These are phyloP conservation scores for Tarsius wallacei DNA, from an alignment of 2,797 vertebrate genomes.

Conservation along the genomic window DNA sequence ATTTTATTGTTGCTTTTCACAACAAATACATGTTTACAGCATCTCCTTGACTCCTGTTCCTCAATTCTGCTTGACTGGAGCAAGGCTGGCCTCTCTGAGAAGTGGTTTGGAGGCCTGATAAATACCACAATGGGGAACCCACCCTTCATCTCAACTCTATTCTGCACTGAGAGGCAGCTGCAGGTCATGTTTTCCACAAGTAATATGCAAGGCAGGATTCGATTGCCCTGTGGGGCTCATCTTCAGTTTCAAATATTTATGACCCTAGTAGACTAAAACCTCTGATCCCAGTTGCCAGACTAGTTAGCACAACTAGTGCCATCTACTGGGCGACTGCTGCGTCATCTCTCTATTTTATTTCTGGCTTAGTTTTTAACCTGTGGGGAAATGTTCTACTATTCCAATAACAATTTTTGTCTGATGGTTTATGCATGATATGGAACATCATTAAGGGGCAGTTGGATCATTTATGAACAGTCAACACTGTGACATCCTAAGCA, in stretches of 20 bases:
- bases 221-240: background rate
- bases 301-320: background rate
- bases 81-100: background rate
- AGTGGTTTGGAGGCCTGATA: background rate
- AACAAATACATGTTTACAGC: background rate
- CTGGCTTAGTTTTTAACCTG: background rate
- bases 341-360: background rate
- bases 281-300: background rate
- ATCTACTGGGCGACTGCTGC: slow-evolving; percentile 13
- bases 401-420: background rate
- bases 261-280: background rate
- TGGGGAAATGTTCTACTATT: background rate
- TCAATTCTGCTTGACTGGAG: background rate
- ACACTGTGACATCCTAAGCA: background rate
- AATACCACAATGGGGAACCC: background rate
- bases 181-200: background rate
- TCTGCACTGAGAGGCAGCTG: background rate
- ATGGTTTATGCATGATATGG: background rate
- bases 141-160: background rate
- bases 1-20: background rate
- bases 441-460: background rate
- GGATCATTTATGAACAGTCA: background rate
- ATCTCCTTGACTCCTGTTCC: background rate
- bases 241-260: background rate
- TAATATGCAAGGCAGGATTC: background rate